phyloP scores from a whole-genome alignment of 2,797 vertebrate genomes.

The Austrolebias charrua region DNA sequence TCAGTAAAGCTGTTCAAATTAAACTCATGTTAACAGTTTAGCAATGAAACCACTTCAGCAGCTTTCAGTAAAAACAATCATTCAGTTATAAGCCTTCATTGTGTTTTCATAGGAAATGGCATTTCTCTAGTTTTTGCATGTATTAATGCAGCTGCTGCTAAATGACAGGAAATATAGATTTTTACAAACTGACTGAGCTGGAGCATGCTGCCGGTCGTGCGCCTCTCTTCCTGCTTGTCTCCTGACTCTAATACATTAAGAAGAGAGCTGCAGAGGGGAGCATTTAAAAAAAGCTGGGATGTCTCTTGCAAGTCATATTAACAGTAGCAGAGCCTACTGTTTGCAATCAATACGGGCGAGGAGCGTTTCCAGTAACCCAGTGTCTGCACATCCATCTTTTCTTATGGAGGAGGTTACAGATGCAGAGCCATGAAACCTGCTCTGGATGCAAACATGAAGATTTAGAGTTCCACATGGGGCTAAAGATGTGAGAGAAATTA shows the following conservation, averaged over 20 bases:
- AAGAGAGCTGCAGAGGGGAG: slow-evolving; percentile 27
- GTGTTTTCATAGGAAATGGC: no score
- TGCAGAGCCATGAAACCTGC: slow-evolving; percentile 22
- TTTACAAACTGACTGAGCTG: neutral
- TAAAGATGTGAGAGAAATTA: neutral
- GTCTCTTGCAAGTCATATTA: slow-evolving; percentile 59
- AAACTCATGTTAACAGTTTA: no score
- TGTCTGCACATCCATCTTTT: slow-evolving; percentile 44
- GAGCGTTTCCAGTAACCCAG: slow-evolving; percentile 73
- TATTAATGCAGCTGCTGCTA: neutral
- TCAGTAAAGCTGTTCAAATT: no score
- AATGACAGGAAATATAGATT: neutral
- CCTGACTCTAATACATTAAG: slow-evolving; percentile 61
- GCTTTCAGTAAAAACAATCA: no score
- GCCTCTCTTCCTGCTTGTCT: slow-evolving; percentile 59
- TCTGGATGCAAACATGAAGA: neutral
- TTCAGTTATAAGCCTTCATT: no score
- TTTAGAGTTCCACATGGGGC: neutral
- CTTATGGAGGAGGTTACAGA: slow-evolving; percentile 44
- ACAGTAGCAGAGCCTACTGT: slow-evolving; percentile 50
- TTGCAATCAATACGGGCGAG: slow-evolving; percentile 73
- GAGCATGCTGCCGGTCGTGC: slow-evolving; percentile 40
- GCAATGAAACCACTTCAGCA: no score
- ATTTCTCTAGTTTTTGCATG: no score
- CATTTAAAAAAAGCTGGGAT: slow-evolving; percentile 48